Evolutionary conservation across 2,888 invertebrate species (phyloP).

Genomic region (Chrysina gloriosa): DNA sequence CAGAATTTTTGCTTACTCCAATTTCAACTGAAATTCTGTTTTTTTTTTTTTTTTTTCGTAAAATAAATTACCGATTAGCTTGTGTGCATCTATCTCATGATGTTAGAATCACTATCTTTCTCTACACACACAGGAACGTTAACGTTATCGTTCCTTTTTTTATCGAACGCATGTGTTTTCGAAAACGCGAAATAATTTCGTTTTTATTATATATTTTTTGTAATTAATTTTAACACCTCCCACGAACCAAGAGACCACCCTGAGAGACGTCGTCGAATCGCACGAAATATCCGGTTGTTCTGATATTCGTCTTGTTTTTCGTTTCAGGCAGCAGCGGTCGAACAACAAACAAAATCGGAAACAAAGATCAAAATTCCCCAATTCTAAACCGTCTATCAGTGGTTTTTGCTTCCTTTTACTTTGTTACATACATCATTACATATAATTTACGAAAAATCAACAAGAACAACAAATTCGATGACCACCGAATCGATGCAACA

Average conservation of each 20-base stretch:
- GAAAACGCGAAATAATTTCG: too few species aligned
- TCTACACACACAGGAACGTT: too few species aligned
- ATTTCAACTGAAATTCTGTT: too few species aligned
- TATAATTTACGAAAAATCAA: constrained; percentile 33
- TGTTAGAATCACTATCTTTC: too few species aligned
- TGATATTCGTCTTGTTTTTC: constrained; percentile 54
- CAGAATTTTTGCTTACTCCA: too few species aligned
- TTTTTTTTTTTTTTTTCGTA: too few species aligned
- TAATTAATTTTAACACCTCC: constrained; percentile 53
- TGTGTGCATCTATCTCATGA: too few species aligned
- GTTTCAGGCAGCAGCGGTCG: constrained; percentile 60
- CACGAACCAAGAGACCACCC: constrained; percentile 63
- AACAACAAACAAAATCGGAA: constrained; percentile 56
- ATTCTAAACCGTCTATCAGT: constrained; percentile 58
- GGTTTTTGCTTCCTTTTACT: constrained; percentile 56
- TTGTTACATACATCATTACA: too few species aligned
- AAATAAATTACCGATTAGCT: too few species aligned
- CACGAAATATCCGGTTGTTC: constrained; percentile 46
- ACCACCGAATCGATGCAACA: neutral
- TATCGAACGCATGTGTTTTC: too few species aligned
- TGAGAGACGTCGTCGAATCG: constrained; percentile 49
- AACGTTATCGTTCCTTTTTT: too few species aligned
- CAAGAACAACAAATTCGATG: constrained; percentile 33
- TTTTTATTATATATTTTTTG: constrained; percentile 38
- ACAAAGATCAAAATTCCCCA: constrained; percentile 63